These are phyloP conservation scores for Murina feae DNA, from an alignment of 2,113 vertebrate genomes.

Conservation along the genomic window DNA sequence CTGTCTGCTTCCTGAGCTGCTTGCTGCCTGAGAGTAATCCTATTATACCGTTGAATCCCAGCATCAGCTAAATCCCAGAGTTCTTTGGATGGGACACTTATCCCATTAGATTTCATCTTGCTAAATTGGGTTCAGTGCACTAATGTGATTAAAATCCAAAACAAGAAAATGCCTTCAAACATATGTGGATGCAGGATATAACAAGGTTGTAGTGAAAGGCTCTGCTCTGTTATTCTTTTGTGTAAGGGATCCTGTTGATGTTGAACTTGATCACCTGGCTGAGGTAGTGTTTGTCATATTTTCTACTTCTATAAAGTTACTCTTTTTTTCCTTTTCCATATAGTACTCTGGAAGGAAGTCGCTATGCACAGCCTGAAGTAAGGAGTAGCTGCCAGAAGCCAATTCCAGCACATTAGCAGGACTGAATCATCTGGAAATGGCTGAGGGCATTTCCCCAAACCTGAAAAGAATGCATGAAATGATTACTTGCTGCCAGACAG, in stretches of 20 bases:
- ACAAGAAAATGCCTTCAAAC: background rate
- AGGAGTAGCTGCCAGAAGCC: background rate
- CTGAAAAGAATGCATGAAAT: no score
- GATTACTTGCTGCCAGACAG: no score
- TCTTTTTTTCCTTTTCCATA: background rate
- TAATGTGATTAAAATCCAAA: background rate
- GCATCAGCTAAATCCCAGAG: background rate
- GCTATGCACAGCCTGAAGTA: background rate
- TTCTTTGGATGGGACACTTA: background rate
- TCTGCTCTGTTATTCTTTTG: background rate
- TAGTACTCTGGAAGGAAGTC: background rate
- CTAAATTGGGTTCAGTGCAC: background rate
- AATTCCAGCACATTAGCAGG: no score
- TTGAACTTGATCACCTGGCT: background rate
- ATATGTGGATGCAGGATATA: background rate
- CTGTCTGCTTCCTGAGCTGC: background rate
- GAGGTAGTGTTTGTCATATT: background rate
- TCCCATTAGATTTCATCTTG: background rate
- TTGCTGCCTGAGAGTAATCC: background rate
- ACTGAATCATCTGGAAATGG: no score
- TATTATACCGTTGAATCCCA: background rate
- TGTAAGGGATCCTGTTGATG: background rate
- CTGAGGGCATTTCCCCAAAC: no score
- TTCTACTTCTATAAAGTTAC: background rate
- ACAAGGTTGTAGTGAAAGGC: background rate